Conservation (phyloP, 2,888 invertebrate genomes). For the Stomorhina lunata region DNA sequence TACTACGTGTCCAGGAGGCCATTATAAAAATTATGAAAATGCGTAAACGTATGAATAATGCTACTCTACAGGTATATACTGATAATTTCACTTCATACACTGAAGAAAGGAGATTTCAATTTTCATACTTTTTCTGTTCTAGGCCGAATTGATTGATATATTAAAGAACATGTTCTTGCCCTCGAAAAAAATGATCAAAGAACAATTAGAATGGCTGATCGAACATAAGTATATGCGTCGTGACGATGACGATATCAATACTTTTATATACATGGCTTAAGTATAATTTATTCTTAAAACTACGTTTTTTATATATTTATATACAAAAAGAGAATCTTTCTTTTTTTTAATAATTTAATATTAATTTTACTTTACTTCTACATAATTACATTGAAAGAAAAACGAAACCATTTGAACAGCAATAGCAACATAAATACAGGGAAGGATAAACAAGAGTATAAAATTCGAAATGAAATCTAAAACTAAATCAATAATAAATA, state of each 20-base stretch:
- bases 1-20: slow-evolving; percentile 96
- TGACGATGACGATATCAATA: slow-evolving; percentile 98
- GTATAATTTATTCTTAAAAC: slow-evolving; percentile 24
- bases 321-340: slow-evolving; percentile 44
- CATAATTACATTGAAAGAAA: slow-evolving; percentile 8
- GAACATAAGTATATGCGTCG: slow-evolving; percentile 98
- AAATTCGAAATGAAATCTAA: slow-evolving; percentile 12
- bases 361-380: slow-evolving; percentile 41
- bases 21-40: slow-evolving; percentile 99
- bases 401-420: slow-evolving; percentile 12
- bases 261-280: slow-evolving; percentile 98
- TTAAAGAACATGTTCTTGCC: slow-evolving; percentile 99
- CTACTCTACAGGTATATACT: slow-evolving; percentile 88
- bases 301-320: slow-evolving; percentile 28
- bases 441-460: slow-evolving; percentile 34
- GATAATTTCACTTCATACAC: background rate
- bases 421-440: slow-evolving; percentile 54
- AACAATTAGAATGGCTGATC: slow-evolving; percentile 99
- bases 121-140: slow-evolving; percentile 57
- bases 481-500: background rate
- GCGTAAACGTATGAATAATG: slow-evolving; percentile 96
- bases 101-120: background rate
- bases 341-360: background rate
- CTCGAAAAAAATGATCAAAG: slow-evolving; percentile 99
- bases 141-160: slow-evolving; percentile 97